phyloP scores from a whole-genome alignment of 2,113 vertebrate species.

The Regulus satrapa region DNA sequence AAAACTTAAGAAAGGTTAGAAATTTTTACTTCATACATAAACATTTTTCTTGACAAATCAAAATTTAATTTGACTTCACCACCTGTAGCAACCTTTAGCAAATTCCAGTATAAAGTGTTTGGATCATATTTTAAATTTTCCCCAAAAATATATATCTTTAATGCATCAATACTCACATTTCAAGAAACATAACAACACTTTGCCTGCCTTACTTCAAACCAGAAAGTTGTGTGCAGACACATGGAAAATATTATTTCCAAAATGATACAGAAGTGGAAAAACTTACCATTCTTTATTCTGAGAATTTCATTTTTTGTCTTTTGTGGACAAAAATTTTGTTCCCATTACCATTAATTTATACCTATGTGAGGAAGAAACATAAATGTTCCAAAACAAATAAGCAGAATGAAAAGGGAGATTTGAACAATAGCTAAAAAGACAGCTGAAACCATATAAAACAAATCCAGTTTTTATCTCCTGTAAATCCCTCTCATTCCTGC shows the following conservation, averaged over 20 bases:
- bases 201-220: background rate
- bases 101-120: background rate
- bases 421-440: background rate
- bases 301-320: background rate
- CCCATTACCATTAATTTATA: background rate
- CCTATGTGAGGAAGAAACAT: background rate
- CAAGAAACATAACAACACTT: background rate
- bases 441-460: background rate
- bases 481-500: background rate
- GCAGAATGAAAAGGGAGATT: background rate
- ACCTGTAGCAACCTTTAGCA: background rate
- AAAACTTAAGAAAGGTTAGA: background rate
- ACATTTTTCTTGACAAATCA: background rate
- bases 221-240: background rate
- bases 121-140: background rate
- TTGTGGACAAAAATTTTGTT: background rate
- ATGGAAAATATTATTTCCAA: constrained; percentile 11
- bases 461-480: background rate
- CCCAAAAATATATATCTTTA: background rate
- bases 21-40: background rate
- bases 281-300: background rate
- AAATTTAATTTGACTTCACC: background rate
- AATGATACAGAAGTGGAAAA: background rate
- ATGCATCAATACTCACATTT: background rate
- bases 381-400: background rate